Evolutionary conservation across 2,888 invertebrate species (phyloP).

Genomic region (Pseudolycoriella hygida): DNA sequence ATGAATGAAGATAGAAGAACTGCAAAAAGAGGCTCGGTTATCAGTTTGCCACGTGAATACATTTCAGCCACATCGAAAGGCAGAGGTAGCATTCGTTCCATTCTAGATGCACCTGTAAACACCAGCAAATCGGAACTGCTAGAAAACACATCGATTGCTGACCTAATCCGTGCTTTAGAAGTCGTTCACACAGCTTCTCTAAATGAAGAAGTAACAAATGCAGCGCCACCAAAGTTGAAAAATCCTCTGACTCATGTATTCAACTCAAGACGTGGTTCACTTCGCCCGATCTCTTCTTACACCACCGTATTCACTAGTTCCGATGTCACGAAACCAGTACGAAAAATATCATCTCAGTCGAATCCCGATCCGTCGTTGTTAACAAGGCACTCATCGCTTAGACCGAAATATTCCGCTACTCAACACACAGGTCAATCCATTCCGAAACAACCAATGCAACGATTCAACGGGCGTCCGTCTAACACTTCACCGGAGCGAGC

Average conservation of each 20-base stretch:
- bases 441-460: too few species aligned
- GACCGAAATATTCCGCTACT: constrained; percentile 7
- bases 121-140: constrained; percentile 32
- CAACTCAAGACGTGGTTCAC: not conserved
- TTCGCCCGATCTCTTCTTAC: not conserved
- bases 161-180: constrained; percentile 59
- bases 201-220: constrained; percentile 32
- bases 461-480: constrained; percentile 12
- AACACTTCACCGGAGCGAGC: constrained; percentile 16
- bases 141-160: constrained; percentile 69
- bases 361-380: too few species aligned
- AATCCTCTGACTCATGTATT: not conserved
- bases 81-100: constrained; percentile 7
- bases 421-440: constrained; percentile 1
- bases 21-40: constrained; percentile 6
- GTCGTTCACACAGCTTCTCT: constrained; percentile 38
- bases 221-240: constrained; percentile 26
- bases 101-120: constrained; percentile 19
- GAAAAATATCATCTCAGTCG: too few species aligned
- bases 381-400: too few species aligned
- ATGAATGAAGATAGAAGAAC: constrained; percentile 5
- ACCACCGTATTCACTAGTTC: constrained; percentile 2
- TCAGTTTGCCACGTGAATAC: constrained; percentile 4
- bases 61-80: constrained; percentile 7
- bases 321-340: too few species aligned